Conservation (phyloP, 2,113 vertebrate genomes). For the Catharus bicknelli region DNA sequence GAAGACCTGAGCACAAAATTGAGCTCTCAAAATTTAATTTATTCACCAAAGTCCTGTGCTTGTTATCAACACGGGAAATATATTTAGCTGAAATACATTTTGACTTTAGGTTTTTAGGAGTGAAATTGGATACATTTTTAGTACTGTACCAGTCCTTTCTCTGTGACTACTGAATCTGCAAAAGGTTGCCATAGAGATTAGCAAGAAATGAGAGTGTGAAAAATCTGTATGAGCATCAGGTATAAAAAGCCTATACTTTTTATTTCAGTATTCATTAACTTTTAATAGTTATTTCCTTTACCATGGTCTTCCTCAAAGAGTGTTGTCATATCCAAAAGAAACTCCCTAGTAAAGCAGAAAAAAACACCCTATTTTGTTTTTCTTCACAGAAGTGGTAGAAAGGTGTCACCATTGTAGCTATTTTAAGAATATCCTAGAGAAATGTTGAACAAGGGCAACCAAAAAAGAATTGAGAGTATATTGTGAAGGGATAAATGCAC, state of each 20-base stretch:
- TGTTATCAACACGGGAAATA: background rate
- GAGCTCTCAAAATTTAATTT: background rate
- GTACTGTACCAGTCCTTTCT: background rate
- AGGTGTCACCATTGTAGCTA: background rate
- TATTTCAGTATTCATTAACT: background rate
- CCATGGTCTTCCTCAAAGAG: background rate
- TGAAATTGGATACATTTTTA: background rate
- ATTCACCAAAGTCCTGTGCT: background rate
- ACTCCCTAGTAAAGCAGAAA: background rate
- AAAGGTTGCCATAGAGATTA: slow-evolving; percentile 3
- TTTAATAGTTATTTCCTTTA: background rate
- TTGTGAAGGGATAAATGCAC: background rate
- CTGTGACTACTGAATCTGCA: background rate
- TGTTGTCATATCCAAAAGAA: background rate
- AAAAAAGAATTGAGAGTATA: background rate
- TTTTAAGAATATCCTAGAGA: background rate
- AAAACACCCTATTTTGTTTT: background rate
- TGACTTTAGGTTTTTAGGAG: background rate
- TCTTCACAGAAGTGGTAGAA: background rate
- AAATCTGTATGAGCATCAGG: background rate
- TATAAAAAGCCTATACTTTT: background rate
- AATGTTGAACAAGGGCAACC: background rate
- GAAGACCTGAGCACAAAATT: background rate
- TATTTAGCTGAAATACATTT: background rate
- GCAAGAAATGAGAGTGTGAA: background rate